Base-by-base conservation (phyloP, 2,888 invertebrate genomes). In the Dynastes hyllus region DNA sequence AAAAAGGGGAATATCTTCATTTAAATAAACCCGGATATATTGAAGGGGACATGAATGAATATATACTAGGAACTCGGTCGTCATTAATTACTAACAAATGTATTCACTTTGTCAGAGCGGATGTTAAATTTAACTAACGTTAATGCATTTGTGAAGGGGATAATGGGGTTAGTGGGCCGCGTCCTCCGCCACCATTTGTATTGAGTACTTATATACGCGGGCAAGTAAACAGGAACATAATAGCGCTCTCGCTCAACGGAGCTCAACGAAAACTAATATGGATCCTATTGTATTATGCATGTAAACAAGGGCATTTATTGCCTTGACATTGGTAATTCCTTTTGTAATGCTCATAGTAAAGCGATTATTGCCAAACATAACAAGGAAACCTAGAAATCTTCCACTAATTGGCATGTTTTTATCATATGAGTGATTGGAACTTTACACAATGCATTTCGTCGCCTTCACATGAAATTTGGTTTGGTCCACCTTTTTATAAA, bases 81-180 rank as follows among this genome's bases (percentile, higher is more conserved):
- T 45, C 50, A 45, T 67, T 22, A 67, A 67, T 67, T 67, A 67
- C 22, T 13, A 8, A n/a, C 40, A 22, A 67, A n/a, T 45, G 67
- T 67, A 67, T 67, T 45, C 50, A 67, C 45, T 67, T 67, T 45
- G 67, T 67, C 67, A 67, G n/a, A 22, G 22, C 67, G 67, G 67
- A 67, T 67, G 27, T 67, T 67, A 67, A 67, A 67, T 45, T 67
- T 67, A 67, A 11, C 45, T 67, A 67, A 11, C 45, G 67, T 45
- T 37, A 45, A 67, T 67, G 67, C 67, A 40, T 67, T 37, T 5
- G 67, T 45, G 16, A 16, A 29, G 13, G 6, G 67, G 40, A 67
- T 40, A 67, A 67, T 50, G 6, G 67, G 13, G 67, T 67, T 67
- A 67, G 40, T 45, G 37, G 45, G 32, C n/a, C 22, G 40, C 9